Evolutionary conservation across 2,113 vertebrate species (phyloP).

Genomic region (Rhynchomys soricoides): DNA sequence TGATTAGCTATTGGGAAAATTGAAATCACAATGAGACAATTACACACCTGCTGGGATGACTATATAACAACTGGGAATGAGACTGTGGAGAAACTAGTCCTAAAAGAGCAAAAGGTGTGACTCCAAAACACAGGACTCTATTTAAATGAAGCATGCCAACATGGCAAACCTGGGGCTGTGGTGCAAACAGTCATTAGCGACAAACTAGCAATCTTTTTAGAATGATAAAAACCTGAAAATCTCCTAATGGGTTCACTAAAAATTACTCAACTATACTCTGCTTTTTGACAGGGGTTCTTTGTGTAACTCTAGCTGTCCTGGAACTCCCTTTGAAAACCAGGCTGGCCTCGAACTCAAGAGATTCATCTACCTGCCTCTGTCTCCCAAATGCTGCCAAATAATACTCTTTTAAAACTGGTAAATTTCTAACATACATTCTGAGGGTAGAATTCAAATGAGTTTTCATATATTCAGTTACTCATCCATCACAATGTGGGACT

Average conservation of each 20-base stretch:
- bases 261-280: not conserved
- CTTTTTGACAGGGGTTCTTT: not conserved
- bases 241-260: conserved; percentile 22
- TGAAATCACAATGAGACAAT: not conserved
- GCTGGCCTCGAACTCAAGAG: not conserved
- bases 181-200: not conserved
- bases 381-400: not conserved
- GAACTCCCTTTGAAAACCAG: not conserved
- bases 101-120: not conserved
- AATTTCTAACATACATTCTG: not conserved
- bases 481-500: conserved; percentile 1
- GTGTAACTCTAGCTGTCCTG: not conserved
- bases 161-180: not conserved
- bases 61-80: not conserved
- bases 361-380: not conserved
- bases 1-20: not conserved
- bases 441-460: not conserved
- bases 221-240: conserved; percentile 41
- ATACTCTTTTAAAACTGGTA: not conserved
- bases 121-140: not conserved
- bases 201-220: conserved; percentile 13
- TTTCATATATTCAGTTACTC: conserved; percentile 22
- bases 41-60: not conserved
- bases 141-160: conserved; percentile 49
- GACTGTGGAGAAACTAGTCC: not conserved